Conservation (phyloP, 2,888 invertebrate genomes). For the Ectropis crepuscularia region DNA sequence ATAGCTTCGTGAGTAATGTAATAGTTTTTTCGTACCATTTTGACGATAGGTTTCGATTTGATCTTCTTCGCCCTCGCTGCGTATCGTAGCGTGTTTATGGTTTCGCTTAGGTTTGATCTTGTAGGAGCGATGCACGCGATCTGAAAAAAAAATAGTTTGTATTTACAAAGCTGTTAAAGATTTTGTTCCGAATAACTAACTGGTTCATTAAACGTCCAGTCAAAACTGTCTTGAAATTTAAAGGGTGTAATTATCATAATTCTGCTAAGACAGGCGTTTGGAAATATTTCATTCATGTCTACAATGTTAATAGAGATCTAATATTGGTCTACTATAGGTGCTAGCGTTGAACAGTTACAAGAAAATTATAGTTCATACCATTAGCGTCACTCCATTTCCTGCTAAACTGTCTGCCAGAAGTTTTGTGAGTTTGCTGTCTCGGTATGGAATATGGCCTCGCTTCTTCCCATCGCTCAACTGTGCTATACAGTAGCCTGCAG, state of each 20-base stretch:
- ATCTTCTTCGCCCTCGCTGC: conserved; percentile 97
- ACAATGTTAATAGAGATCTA: no score
- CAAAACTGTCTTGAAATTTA: no score
- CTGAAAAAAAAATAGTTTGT: conserved; percentile 70
- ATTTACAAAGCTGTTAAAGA: no score
- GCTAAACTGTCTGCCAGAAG: conserved; percentile 96
- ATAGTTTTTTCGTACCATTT: conserved; percentile 88
- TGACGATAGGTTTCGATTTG: conserved; percentile 95
- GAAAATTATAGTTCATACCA: no score
- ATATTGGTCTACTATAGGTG: no score
- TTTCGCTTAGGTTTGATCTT: conserved; percentile 93
- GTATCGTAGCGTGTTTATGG: conserved; percentile 95
- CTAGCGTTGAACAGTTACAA: no score
- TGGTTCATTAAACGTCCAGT: no score
- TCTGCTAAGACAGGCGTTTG: no score
- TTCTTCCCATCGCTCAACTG: conserved; percentile 93
- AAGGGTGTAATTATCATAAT: no score
- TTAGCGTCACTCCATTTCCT: conserved; percentile 96
- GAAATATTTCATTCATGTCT: no score
- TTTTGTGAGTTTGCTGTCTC: conserved; percentile 97
- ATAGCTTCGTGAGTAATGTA: not conserved
- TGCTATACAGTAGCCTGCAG: conserved; percentile 95
- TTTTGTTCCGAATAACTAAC: no score
- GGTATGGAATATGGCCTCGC: conserved; percentile 95
- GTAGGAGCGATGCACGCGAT: conserved; percentile 98